Percentiles rank a stretch among this genome's conserved stretches.
Conservation (phyloP, 2,888 invertebrate genomes). For the Pristionchus entomophagus region DNA sequence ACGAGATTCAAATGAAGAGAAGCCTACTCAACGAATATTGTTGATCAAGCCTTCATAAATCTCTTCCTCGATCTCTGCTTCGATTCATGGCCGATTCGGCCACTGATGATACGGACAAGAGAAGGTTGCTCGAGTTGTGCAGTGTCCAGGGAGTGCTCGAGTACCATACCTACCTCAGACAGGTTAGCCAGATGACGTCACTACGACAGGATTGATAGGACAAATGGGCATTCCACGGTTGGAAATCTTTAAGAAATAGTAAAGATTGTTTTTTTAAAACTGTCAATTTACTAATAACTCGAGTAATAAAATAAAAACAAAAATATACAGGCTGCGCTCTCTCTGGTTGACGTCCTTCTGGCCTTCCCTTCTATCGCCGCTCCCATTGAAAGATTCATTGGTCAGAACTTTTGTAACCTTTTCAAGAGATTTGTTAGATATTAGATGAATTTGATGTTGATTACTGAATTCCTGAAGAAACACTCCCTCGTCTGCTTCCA, state of each 20-base stretch:
- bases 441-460: neutral
- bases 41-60: too few species aligned
- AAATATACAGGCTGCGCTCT: conserved; percentile 79
- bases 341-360: conserved; percentile 83
- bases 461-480: conserved; percentile 80
- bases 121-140: conserved; percentile 83
- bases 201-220: too few species aligned
- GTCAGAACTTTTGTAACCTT: too few species aligned
- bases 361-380: conserved; percentile 84
- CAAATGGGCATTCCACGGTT: too few species aligned
- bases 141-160: conserved; percentile 83
- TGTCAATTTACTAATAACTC: too few species aligned
- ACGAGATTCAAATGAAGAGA: too few species aligned
- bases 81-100: conserved; percentile 83
- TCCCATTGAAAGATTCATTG: conserved; percentile 80
- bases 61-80: conserved; percentile 83
- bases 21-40: too few species aligned
- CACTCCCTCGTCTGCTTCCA: conserved; percentile 85
- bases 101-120: conserved; percentile 80
- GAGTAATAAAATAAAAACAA: too few species aligned
- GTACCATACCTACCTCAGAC: conserved; percentile 82
- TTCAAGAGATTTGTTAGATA: neutral
- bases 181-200: too few species aligned
- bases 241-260: too few species aligned
- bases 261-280: too few species aligned